Conservation (phyloP, 2,888 invertebrate genomes). For the Encarsia formosa region DNA sequence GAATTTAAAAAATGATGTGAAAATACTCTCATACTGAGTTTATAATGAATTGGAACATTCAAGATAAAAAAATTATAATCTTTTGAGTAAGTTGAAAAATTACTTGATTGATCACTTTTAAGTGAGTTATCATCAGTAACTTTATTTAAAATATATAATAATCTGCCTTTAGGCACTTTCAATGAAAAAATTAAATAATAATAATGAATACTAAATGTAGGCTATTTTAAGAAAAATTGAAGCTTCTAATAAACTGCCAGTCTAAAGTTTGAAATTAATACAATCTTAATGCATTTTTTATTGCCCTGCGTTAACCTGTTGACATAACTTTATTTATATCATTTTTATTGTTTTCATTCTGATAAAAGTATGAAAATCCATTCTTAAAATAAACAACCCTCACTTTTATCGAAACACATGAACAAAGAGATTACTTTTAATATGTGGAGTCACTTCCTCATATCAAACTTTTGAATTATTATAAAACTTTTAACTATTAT, state of each 20-base stretch:
- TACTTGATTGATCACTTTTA: too few species aligned
- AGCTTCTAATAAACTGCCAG: neutral
- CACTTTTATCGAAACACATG: conserved; percentile 4
- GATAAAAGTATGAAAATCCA: neutral
- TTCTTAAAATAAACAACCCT: conserved; percentile 1
- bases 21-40: too few species aligned
- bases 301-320: neutral
- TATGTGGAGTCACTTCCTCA: too few species aligned
- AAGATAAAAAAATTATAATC: neutral
- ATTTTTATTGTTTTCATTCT: conserved; percentile 6
- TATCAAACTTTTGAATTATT: too few species aligned
- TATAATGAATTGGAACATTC: neutral
- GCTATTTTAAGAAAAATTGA: neutral
- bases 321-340: conserved; percentile 6
- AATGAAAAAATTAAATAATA: neutral
- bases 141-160: too few species aligned
- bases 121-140: too few species aligned
- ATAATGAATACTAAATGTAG: neutral
- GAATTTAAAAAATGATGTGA: too few species aligned
- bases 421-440: too few species aligned
- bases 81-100: too few species aligned
- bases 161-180: too few species aligned
- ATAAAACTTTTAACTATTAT: too few species aligned
- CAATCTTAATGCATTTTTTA: neutral
- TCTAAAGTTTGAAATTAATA: neutral